phyloP scores from a whole-genome alignment of 2,113 vertebrate species.

The Gymnogyps californianus region DNA sequence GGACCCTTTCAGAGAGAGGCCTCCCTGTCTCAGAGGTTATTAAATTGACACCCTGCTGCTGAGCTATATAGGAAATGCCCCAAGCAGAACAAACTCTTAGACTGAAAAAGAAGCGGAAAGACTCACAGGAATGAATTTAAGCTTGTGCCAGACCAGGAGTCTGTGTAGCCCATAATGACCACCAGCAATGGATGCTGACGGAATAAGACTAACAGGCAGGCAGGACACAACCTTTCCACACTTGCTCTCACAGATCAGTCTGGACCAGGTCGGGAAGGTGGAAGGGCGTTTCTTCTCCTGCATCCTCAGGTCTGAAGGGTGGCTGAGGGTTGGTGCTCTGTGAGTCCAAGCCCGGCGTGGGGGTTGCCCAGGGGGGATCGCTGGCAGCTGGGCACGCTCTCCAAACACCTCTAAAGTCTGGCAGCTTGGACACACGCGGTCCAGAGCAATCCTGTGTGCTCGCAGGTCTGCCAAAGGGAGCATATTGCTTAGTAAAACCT shows the following conservation, averaged over 20 bases:
- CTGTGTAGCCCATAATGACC: background rate
- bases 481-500: background rate
- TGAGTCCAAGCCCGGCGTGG: background rate
- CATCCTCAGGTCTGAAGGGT: background rate
- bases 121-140: background rate
- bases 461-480: rapidly evolving
- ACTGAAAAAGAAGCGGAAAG: background rate
- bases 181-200: background rate
- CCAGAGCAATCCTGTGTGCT: rapidly evolving
- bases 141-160: background rate
- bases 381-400: background rate
- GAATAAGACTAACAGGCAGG: background rate
- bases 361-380: rapidly evolving
- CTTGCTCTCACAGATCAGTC: rapidly evolving
- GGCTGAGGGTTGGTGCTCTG: background rate
- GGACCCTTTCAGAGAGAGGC: background rate
- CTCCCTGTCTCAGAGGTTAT: background rate
- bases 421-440: rapidly evolving
- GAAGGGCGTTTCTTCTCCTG: background rate
- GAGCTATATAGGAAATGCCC: background rate
- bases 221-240: background rate
- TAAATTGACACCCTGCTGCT: background rate
- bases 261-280: background rate
- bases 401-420: background rate
- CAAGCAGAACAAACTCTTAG: background rate